Evolutionary conservation across 1,140 invertebrate genomes (phyloP), one percentile per base, ranked within the genome.

Genomic region (Psilanteris sp.): DNA sequence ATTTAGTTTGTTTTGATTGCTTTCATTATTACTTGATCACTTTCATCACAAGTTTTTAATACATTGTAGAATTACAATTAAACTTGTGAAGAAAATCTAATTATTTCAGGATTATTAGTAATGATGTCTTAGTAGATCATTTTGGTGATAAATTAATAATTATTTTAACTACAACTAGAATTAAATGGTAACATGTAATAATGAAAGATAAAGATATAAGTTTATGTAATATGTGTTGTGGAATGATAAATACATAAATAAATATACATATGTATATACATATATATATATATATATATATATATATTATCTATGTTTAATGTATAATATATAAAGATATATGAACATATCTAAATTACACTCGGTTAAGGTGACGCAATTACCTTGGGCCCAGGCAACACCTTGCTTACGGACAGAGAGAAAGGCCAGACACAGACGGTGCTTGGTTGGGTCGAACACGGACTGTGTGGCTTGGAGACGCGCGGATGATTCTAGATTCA

Each of bases 371-470:
- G 87, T 88, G 87, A 88, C 86, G 86, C 85, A 88, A 85, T 88
- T 88, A 88, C 87, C 87, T 88, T 88, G 84, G 86, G 86, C 87
- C 87, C 85, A 88, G 85, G 85, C 86, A 88, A 87, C 87, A 88
- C 87, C 87, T 88, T 88, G 86, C 81, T 88, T 87, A 88, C 86
- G 84, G 83, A 87, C 85, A 87, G 85, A 87, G 86, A 86, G 85
- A 88, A 87, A 87, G 85, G 85, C 84, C 84, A 87, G 85, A 85
- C 83, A 87, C 81, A 66, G 72, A 86, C 79, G 83, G 79, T 81
- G 84, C 78, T 87, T 83, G 84, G 78, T 85, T 79, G 82, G 85
- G 83, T 85, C 84, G 82, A 81, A 57, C 50, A 83, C 81, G 83
- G 81, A 83, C 84, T 82, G 83, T 84, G 81, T 81, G 79, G 81